These are phyloP conservation scores for Ahaetulla prasina DNA, from an alignment of 2,113 vertebrate genomes.

Conservation along the genomic window DNA sequence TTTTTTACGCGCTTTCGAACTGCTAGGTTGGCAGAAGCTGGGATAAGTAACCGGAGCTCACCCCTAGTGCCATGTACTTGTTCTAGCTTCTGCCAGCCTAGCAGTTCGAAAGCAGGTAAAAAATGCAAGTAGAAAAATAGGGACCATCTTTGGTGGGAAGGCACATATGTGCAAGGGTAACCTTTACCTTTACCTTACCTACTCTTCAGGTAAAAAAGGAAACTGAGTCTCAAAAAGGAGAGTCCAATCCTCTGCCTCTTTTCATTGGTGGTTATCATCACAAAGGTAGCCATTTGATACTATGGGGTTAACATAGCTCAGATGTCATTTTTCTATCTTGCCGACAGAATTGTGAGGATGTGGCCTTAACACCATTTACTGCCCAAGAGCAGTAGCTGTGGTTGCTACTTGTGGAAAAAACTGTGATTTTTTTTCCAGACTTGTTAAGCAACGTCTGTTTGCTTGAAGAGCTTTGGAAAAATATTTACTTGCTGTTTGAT, in stretches of 20 bases:
- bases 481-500: slow-evolving; percentile 5
- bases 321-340: not conserved
- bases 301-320: not conserved
- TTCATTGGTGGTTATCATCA: not conserved
- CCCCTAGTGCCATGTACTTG: too few relatives aligned
- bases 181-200: too few relatives aligned
- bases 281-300: not conserved
- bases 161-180: too few relatives aligned
- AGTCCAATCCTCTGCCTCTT: not conserved
- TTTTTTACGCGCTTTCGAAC: too few relatives aligned
- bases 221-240: not conserved
- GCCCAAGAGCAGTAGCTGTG: not conserved
- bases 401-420: not conserved
- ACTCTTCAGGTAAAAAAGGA: not conserved
- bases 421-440: not conserved
- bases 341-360: not conserved
- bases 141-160: too few relatives aligned
- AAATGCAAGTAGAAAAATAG: too few relatives aligned
- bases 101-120: too few relatives aligned
- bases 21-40: too few relatives aligned
- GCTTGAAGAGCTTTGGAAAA: slow-evolving; percentile 11
- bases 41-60: too few relatives aligned
- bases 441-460: slow-evolving; percentile 13
- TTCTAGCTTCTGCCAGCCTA: too few relatives aligned
- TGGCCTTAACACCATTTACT: not conserved